Base-by-base conservation (phyloP, 37 sponge, comb jelly and placozoan genomes). In the Aphrocallistes beatrix region DNA sequence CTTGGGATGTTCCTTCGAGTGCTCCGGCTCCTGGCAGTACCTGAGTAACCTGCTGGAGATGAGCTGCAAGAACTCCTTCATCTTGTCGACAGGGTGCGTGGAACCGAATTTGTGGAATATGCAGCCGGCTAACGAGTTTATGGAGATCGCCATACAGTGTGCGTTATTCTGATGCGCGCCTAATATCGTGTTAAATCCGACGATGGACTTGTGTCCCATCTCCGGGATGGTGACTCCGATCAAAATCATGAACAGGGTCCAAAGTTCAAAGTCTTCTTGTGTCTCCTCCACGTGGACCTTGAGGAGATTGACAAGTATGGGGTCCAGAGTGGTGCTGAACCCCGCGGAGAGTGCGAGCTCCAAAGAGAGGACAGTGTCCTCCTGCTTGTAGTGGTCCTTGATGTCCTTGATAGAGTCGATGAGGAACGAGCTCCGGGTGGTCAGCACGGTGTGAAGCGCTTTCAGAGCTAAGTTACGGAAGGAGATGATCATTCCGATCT, bases 331-430 rank as follows among this genome's bases (percentile, higher is more conserved):
- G 84, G 91, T 89, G 0, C 45, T 45, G 36, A 97, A 81, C 0
- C 98, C 98, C 50, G 90, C 91, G 48, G 92, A 94, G 36, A 91
- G 86, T 0, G 98, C 98, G 86, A 95, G 93, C 37, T 93, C 94
- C n/a, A 60, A 30, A 60, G 51, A 51, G 0, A 85, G 82, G 25
- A 38, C 81, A 17, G 86, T 28, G 40, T 86, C 88, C 38, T 51
- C 38, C 19, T 88, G 87, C 38, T 36, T 47, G 21, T 81, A 87
- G 38, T 89, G 60, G n/a, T 51, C 75, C 47, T 95, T 91, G 89
- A 91, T 92, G 82, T 95, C 95, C 25, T 23, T 23, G 47, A 96
- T 93, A 37, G 91, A 91, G 37, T 81, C 87, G 37, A 94, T 82
- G 39, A 94, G 38, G 87, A 92, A 94, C 10, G 93, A 90, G 0